Evolutionary conservation across 1,140 invertebrate genomes (phyloP), one percentile per base, ranked within the genome.

Genomic region (Cotesia chilonis): DNA sequence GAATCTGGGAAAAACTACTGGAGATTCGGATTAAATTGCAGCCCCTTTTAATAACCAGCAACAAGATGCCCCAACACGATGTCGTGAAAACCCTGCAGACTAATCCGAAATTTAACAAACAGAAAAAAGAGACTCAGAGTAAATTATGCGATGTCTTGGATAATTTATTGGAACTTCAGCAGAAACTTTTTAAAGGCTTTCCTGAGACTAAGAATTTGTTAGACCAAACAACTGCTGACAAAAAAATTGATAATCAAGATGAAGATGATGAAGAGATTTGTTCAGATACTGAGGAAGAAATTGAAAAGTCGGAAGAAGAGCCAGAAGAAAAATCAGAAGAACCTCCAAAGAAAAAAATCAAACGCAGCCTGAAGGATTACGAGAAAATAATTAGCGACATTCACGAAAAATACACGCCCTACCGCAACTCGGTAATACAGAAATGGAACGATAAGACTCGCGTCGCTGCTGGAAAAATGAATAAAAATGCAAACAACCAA

Each of bases 391-490:
- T 97, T 14, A 79, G 87, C 14, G 87, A 89, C 70, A 86, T 88
- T 68, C 91, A 95, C 80, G 85, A 91, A 77, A 84, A 86, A 3
- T 94, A 94, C 74, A 87, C 83, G 73, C 79, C 89, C n/a, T 96
- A 92, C 76, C 90, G 95, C 86, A 92, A 95, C 83, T 81, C 89
- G 38, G 90, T 91, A 51, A 92, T 98, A 73, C 91, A 96, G 77
- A 96, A 96, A 83, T 99, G 96, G 96, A 94, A 96, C 86, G 94
- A 97, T 71, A 96, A 95, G 83, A 98, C 95, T 0, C 89, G 91
- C 76, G 80, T 95, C 14, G 88, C 91, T 2, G 89, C 89, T 59
- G 89, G 90, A 1, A 89, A 90, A 67, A 86, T 84, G 4, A 88
- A 83, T 63, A 90, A 92, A 75, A 89, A 89, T 14, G 91, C 92